These are phyloP conservation scores for Megaceryle torquata DNA, from an alignment of 2,113 vertebrate genomes.

Conservation along the genomic window DNA sequence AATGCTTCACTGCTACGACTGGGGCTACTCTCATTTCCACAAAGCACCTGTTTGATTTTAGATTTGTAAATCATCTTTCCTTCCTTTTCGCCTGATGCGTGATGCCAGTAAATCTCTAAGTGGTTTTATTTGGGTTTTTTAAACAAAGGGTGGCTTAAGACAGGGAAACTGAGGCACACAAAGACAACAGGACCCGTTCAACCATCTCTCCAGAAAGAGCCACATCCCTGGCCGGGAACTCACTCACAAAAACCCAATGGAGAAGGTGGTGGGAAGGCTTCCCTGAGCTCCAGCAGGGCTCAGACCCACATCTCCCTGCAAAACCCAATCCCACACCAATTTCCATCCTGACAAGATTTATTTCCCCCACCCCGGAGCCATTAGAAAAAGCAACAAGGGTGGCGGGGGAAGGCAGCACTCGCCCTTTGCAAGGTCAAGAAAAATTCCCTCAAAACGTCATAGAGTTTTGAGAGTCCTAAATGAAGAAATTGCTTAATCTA, in stretches of 20 bases:
- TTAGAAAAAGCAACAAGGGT: not conserved
- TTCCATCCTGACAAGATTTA: not conserved
- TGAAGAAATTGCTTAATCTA: constrained; percentile 73
- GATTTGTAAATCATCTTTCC: not conserved
- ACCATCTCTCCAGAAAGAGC: not conserved
- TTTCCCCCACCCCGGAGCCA: not conserved
- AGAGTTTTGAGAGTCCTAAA: constrained; percentile 61
- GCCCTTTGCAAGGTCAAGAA: constrained; percentile 55
- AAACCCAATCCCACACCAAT: not conserved
- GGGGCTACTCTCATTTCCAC: not conserved
- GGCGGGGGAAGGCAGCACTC: rapidly evolving
- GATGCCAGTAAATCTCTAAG: not conserved
- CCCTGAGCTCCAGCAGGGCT: rapidly evolving
- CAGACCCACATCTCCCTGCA: not conserved
- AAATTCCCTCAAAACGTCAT: constrained; percentile 62
- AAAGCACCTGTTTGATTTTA: not conserved
- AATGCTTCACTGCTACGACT: not conserved
- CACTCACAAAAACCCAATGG: not conserved
- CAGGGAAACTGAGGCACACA: not conserved
- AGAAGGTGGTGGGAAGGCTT: not conserved
- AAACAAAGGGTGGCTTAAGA: not conserved
- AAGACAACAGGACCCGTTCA: not conserved
- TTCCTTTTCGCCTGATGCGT: not conserved
- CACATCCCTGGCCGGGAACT: not conserved
- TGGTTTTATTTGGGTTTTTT: not conserved